Evolutionary conservation across 1,140 invertebrate species (phyloP).

Genomic region (Drosophila quadrilineata): DNA sequence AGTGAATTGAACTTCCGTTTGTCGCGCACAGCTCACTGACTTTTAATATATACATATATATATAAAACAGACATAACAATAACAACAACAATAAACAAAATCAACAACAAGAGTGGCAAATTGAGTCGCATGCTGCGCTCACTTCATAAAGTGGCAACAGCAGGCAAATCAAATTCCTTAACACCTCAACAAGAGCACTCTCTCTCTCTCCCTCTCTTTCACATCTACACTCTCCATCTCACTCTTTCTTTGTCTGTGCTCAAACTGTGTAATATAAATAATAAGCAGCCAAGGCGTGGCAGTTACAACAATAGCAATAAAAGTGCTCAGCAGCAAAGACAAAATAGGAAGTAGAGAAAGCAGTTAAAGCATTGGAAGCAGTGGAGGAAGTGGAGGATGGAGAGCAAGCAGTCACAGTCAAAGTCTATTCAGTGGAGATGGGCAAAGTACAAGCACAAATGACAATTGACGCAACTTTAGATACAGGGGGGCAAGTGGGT

Average conservation of each 20-base stretch:
- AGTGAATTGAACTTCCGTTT: constrained; percentile 54
- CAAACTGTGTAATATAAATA: constrained; percentile 62
- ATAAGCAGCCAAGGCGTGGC: constrained; percentile 47
- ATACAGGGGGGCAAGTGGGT: background rate
- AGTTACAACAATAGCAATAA: constrained; percentile 64
- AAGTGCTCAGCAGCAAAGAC: constrained; percentile 30
- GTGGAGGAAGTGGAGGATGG: background rate
- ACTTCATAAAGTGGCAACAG: constrained; percentile 63
- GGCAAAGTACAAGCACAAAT: constrained; percentile 46
- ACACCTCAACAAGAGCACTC: constrained; percentile 38
- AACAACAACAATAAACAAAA: background rate
- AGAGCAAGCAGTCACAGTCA: constrained; percentile 22
- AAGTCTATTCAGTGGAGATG: constrained; percentile 46
- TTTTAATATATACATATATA: constrained; percentile 64
- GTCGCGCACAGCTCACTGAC: constrained; percentile 56
- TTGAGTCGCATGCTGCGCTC: constrained; percentile 62
- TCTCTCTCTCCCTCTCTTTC: background rate
- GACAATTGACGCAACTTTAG: constrained; percentile 60
- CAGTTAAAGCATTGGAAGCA: background rate
- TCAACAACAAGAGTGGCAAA: constrained; percentile 29
- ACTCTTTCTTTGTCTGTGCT: background rate
- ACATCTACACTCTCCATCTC: background rate
- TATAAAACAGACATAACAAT: constrained; percentile 27
- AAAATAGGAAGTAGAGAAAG: constrained; percentile 4
- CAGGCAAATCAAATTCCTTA: constrained; percentile 44